A percentile compares a stretch with the other conserved stretches of the same genome.
Conservation (phyloP, 37 sponge, comb jelly and placozoan species). For the Mnemiopsis leidyi region DNA sequence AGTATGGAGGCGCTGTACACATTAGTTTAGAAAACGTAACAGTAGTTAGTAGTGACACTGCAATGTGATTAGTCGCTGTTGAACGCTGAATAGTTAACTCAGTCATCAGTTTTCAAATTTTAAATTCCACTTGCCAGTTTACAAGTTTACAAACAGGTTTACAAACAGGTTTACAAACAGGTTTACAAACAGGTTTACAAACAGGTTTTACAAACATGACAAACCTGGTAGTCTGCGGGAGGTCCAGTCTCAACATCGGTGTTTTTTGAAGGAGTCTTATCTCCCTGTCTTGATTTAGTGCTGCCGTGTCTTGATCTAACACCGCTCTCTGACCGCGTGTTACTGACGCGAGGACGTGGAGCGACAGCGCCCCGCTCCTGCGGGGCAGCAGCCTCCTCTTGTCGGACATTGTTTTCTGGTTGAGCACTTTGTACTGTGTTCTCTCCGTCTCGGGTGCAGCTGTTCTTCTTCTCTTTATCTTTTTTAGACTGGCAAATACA, state of each 20-base stretch:
- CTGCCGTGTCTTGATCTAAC: neutral
- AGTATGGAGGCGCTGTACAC: too few relatives aligned
- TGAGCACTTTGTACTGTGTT: too few relatives aligned
- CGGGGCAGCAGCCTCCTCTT: too few relatives aligned
- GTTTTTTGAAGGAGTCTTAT: neutral
- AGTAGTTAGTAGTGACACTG: too few relatives aligned
- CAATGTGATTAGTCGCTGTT: too few relatives aligned
- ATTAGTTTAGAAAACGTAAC: too few relatives aligned
- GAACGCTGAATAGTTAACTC: too few relatives aligned
- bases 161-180: too few relatives aligned
- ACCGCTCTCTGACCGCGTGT: neutral
- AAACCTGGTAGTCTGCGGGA: neutral
- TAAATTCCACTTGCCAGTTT: neutral
- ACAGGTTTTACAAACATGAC: neutral
- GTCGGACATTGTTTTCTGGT: too few relatives aligned
- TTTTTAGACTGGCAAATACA: conserved; percentile 43
- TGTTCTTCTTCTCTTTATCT: neutral
- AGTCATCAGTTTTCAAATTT: too few relatives aligned
- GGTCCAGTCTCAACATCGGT: neutral
- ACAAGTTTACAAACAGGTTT: too few relatives aligned
- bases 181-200: too few relatives aligned
- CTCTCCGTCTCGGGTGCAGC: neutral
- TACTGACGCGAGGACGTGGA: neutral
- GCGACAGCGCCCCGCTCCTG: neutral
- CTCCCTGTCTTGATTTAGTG: neutral